These are phyloP conservation scores for Callimorpha dominula DNA, from an alignment of 2,888 invertebrate genomes.

Conservation along the genomic window DNA sequence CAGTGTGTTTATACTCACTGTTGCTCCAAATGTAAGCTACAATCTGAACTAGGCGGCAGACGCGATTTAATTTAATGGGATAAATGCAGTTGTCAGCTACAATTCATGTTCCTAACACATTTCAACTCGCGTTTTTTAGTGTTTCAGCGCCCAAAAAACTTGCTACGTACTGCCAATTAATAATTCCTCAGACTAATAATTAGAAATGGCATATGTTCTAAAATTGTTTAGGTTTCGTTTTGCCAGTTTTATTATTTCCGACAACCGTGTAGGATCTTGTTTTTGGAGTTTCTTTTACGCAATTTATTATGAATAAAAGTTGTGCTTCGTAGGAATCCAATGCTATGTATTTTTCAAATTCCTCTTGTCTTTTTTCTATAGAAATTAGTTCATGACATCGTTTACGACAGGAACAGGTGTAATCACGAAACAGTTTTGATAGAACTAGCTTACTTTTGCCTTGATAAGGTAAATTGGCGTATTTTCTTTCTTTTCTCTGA, in stretches of 20 bases:
- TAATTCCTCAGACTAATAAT: no score
- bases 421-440: constrained; percentile 28
- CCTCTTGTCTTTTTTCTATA: constrained; percentile 28
- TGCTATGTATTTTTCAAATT: constrained; percentile 30
- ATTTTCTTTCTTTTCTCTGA: constrained; percentile 29
- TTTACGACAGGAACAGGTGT: constrained; percentile 19
- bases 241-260: constrained; percentile 17
- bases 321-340: constrained; percentile 37
- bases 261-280: constrained; percentile 22
- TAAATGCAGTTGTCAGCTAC: background rate
- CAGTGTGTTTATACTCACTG: background rate
- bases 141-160: no score
- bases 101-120: no score
- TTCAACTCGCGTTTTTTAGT: no score
- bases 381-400: constrained; percentile 20
- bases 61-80: background rate
- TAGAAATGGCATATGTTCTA: no score
- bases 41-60: background rate
- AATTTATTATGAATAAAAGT: constrained; percentile 25
- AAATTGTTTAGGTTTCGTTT: constrained; percentile 28
- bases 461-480: constrained; percentile 30
- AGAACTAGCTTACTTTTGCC: constrained; percentile 24
- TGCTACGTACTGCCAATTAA: no score
- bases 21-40: background rate
- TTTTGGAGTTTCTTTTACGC: constrained; percentile 26